Conservation (phyloP, 1,140 invertebrate genomes). For the Drosophila ambigua region DNA sequence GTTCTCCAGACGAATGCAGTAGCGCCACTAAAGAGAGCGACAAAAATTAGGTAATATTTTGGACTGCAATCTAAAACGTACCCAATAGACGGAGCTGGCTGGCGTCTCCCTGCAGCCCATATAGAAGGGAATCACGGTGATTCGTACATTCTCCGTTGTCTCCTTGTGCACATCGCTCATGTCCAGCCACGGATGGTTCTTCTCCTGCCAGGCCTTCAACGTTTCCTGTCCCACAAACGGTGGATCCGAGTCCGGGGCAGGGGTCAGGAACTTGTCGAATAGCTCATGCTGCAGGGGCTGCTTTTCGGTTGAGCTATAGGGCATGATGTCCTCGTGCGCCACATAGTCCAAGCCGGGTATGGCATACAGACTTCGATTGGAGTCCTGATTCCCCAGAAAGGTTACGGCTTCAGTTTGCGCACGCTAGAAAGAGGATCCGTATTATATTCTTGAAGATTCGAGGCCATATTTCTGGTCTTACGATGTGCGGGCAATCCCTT, state of each 20-base stretch:
- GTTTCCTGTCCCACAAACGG: conserved; percentile 95
- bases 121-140: conserved; percentile 99
- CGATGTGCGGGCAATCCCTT: conserved; percentile 97
- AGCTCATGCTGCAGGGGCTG: conserved; percentile 95
- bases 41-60: background rate
- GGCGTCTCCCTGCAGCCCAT: conserved; percentile 92
- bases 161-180: conserved; percentile 98
- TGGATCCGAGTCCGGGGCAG: conserved; percentile 91
- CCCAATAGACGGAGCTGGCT: conserved; percentile 96
- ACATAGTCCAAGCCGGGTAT: conserved; percentile 98
- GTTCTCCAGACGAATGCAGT: conserved; percentile 98
- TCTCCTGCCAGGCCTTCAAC: conserved; percentile 97
- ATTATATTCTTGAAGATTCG: background rate
- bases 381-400: conserved; percentile 98
- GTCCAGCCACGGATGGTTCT: conserved; percentile 98
- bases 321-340: conserved; percentile 97
- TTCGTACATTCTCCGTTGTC: conserved; percentile 96
- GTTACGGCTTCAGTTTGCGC: conserved; percentile 98
- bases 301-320: conserved; percentile 91
- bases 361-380: conserved; percentile 95
- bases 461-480: conserved; percentile 85
- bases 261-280: conserved; percentile 97
- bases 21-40: conserved; percentile 91
- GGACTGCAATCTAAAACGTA: conserved; percentile 82
- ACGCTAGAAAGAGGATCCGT: conserved; percentile 86